Evolutionary conservation across 1,140 invertebrate species (phyloP), one percentile per base, ranked within the genome.

Genomic region (Phenacoccus solenopsis): DNA sequence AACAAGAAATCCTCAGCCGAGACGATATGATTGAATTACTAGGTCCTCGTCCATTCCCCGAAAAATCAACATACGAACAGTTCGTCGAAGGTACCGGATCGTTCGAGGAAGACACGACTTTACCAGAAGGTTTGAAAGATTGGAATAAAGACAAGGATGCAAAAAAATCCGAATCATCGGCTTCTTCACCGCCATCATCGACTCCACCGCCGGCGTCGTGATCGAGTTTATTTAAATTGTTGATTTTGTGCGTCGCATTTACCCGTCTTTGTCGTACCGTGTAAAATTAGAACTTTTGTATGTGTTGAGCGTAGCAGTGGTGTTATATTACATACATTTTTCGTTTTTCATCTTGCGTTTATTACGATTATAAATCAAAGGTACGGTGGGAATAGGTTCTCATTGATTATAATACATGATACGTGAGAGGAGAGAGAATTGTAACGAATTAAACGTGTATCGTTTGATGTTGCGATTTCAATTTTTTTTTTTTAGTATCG

Each of bases 61-160:
- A 99, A 81, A 99, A 98, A 81, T 96, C 96, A 16, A 98, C 97
- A 4, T 99, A 99, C 78, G 98, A 99, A 82, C 91, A 99, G 77
- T 99, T 99, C 81, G 97, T 99, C 0, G 96, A 96, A 81, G 97
- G 96, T 0, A 99, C 98, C 13, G 97, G 97, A 20, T 97, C 94
- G 0, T 88, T 98, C 74, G 96, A 98, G 75, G 97, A 99, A 80
- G 93, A 99, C 76, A 98, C 96, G 0, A 82, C 85, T 0, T 82
- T 99, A 73, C 98, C 98, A 0, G 91, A 98, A 82, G 98, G 98
- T 67, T 82, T 99, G 1, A 90, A 96, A 79, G 88, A 90, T 72
- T 99, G 97, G 96, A 98, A 98, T 78, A 88, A 88, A 72, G 74
- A 73, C n/a, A 74, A 74, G 24, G 38, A 22, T 16, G 59, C 69